Evolutionary conservation across 1,140 invertebrate genomes (phyloP).

Genomic region (Pseudomyrmex concolor): DNA sequence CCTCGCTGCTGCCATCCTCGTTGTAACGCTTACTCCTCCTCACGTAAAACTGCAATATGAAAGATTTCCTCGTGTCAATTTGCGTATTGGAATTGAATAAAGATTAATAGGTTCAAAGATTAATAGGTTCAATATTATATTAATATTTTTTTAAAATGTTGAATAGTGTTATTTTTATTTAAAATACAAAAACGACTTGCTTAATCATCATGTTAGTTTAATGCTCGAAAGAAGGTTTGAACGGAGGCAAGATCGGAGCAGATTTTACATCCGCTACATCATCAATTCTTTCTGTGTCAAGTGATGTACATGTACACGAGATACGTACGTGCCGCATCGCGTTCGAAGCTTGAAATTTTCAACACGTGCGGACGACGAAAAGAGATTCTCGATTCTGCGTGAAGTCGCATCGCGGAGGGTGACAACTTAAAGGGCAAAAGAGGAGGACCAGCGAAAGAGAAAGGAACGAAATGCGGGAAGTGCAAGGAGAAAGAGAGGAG

Average conservation of each 20-base stretch:
- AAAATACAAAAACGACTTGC: no score
- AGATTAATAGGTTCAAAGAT: no score
- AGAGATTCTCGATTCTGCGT: constrained; percentile 20
- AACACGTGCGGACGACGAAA: constrained; percentile 25
- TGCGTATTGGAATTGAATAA: neutral
- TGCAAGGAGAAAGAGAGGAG: constrained; percentile 35
- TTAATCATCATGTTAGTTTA: neutral
- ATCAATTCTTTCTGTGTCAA: neutral
- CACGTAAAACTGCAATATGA: constrained; percentile 66
- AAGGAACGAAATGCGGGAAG: constrained; percentile 20
- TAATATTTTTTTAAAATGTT: no score
- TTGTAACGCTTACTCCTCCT: constrained; percentile 74
- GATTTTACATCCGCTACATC: constrained; percentile 8
- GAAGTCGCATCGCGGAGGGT: constrained; percentile 2
- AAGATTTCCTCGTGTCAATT: neutral
- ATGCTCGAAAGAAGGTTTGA: neutral
- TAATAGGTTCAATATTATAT: no score
- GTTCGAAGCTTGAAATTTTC: constrained; percentile 37
- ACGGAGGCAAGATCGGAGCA: neutral
- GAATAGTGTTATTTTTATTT: no score
- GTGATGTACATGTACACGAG: neutral
- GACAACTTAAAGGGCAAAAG: constrained; percentile 60
- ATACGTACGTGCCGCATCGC: neutral
- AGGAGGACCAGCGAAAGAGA: constrained; percentile 60
- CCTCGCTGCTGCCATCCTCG: constrained; percentile 80